Conservation (phyloP, 2,888 invertebrate species). For the Pediacus dermestoides region DNA sequence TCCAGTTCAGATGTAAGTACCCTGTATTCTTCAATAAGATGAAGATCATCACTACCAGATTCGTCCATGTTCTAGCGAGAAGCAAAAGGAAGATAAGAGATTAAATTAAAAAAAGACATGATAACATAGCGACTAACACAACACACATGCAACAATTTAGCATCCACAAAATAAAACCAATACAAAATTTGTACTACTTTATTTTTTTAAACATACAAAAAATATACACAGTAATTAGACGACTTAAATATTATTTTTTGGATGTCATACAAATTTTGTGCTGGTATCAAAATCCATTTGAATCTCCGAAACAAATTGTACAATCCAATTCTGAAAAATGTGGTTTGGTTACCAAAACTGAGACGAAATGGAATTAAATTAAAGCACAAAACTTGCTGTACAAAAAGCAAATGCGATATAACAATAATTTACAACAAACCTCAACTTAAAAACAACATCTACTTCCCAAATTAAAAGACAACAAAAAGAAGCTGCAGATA, state of each 20-base stretch:
- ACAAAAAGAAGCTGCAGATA: too few relatives aligned
- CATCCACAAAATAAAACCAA: conserved; percentile 29
- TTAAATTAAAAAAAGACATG: conserved; percentile 24
- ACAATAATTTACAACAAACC: too few relatives aligned
- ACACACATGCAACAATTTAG: conserved; percentile 14
- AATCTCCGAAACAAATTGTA: conserved; percentile 4
- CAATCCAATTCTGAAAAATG: too few relatives aligned
- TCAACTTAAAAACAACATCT: too few relatives aligned
- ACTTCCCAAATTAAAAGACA: too few relatives aligned
- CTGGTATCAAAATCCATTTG: conserved; percentile 13
- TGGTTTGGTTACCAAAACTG: too few relatives aligned
- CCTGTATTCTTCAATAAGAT: conserved; percentile 43
- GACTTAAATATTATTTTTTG: conserved; percentile 3
- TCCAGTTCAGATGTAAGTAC: conserved; percentile 42
- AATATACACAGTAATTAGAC: conserved; percentile 8
- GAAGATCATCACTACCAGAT: conserved; percentile 34
- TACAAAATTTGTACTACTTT: conserved; percentile 39
- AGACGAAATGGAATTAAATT: conserved; percentile 5
- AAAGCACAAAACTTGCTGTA: conserved; percentile 10
- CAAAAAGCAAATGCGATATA: conserved; percentile 7
- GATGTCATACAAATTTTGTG: conserved; percentile 36
- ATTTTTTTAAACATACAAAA: conserved; percentile 22
- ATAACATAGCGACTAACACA: too few relatives aligned
- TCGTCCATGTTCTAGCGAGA: conserved; percentile 41
- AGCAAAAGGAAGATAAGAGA: conserved; percentile 30